Evolutionary conservation across 2,113 vertebrate species (phyloP).

Genomic region (Malurus alboscapulatus): DNA sequence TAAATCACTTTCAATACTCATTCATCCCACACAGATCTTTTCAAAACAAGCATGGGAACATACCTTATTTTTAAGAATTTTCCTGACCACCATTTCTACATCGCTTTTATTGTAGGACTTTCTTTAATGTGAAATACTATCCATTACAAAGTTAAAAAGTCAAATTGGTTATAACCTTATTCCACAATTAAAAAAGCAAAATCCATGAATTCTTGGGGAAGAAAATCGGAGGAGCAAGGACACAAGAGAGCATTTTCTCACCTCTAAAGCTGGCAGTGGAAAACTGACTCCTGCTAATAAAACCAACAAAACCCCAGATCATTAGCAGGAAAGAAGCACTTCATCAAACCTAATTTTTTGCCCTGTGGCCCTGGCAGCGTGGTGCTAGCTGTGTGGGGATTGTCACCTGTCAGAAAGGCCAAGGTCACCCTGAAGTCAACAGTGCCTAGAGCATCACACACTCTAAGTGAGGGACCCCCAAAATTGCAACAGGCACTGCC

Average conservation of each 20-base stretch:
- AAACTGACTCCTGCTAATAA: neutral
- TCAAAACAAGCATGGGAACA: neutral
- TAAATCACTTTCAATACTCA: neutral
- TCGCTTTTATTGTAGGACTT: rapidly evolving
- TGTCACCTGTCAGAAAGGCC: neutral
- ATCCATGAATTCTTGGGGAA: neutral
- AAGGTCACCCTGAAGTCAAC: neutral
- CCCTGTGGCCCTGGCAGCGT: neutral
- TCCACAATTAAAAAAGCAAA: neutral
- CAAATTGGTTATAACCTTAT: neutral
- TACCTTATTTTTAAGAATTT: neutral
- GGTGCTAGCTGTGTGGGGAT: neutral
- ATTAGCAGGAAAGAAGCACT: neutral
- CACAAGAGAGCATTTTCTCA: neutral
- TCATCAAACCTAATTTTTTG: neutral
- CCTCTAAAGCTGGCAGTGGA: neutral
- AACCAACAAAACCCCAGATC: neutral
- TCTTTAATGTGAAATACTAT: neutral
- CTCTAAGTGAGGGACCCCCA: neutral
- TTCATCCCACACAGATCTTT: neutral
- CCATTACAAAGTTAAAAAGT: neutral
- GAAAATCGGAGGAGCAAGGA: neutral
- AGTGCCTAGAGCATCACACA: neutral
- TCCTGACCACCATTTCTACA: neutral
- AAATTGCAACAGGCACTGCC: neutral